Evolutionary conservation across 1,140 invertebrate species (phyloP).

Genomic region (Micrasema minimum): DNA sequence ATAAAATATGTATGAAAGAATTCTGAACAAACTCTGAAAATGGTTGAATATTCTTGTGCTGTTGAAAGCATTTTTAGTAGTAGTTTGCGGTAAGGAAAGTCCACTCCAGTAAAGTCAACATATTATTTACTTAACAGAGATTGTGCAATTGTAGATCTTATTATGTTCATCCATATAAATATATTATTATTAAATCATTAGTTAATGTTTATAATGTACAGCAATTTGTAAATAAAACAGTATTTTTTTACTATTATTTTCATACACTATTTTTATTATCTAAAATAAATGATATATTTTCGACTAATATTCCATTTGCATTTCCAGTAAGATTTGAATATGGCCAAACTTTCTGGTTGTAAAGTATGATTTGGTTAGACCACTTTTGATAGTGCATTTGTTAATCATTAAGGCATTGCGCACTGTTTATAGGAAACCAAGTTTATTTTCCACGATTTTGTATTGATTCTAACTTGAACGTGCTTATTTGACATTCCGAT

Average conservation of each 20-base stretch:
- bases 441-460: background rate
- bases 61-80: too few species aligned
- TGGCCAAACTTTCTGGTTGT: slow-evolving; percentile 27
- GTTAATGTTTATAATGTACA: slow-evolving; percentile 23
- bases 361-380: background rate
- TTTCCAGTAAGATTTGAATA: too few species aligned
- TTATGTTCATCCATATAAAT: slow-evolving; percentile 28
- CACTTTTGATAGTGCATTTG: slow-evolving; percentile 20
- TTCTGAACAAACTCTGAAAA: too few species aligned
- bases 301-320: slow-evolving; percentile 1
- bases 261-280: slow-evolving; percentile 6
- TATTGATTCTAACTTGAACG: background rate
- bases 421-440: background rate
- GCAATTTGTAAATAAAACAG: slow-evolving; percentile 47
- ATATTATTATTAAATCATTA: slow-evolving; percentile 23
- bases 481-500: slow-evolving; percentile 23
- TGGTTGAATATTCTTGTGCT: too few species aligned
- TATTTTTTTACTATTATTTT: slow-evolving; percentile 42
- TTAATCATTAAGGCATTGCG: slow-evolving; percentile 23
- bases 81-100: slow-evolving; percentile 47
- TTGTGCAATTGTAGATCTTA: slow-evolving; percentile 49
- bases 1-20: too few species aligned
- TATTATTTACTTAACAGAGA: slow-evolving; percentile 45
- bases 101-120: slow-evolving; percentile 45
- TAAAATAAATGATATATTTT: too few species aligned